Conservation (phyloP, 1,140 invertebrate species). For the Pseudomyrmex dendroicus region DNA sequence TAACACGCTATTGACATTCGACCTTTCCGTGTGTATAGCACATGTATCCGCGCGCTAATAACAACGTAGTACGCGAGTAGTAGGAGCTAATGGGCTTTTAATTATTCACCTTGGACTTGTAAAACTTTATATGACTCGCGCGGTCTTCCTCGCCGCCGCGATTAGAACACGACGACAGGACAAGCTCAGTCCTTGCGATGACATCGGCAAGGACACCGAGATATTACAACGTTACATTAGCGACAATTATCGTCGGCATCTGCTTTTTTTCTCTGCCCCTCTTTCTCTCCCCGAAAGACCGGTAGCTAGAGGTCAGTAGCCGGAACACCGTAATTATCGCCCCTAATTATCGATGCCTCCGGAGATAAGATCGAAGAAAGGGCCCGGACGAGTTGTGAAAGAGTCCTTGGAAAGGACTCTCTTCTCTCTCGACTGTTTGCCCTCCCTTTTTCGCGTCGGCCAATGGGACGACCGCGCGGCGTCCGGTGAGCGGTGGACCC, state of each 20-base stretch:
- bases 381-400: conserved; percentile 51
- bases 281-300: conserved; percentile 55
- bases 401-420: conserved; percentile 55
- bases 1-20: conserved; percentile 25
- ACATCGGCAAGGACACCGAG: conserved; percentile 46
- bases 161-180: background rate
- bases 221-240: conserved; percentile 57
- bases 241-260: conserved; percentile 32
- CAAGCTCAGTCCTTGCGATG: background rate
- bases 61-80: background rate
- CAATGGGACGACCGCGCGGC: conserved; percentile 60
- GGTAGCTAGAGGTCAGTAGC: conserved; percentile 72
- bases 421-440: background rate
- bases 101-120: conserved; percentile 46
- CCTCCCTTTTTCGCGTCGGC: conserved; percentile 54
- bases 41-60: conserved; percentile 18
- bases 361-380: conserved; percentile 74
- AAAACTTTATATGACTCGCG: conserved; percentile 11
- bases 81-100: conserved; percentile 40
- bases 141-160: background rate
- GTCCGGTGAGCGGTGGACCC: conserved; percentile 56
- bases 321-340: conserved; percentile 72
- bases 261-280: background rate
- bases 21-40: background rate
- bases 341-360: conserved; percentile 72